These are phyloP conservation scores for Apolygus lucorum DNA, from an alignment of 1,140 invertebrate genomes.

Conservation along the genomic window DNA sequence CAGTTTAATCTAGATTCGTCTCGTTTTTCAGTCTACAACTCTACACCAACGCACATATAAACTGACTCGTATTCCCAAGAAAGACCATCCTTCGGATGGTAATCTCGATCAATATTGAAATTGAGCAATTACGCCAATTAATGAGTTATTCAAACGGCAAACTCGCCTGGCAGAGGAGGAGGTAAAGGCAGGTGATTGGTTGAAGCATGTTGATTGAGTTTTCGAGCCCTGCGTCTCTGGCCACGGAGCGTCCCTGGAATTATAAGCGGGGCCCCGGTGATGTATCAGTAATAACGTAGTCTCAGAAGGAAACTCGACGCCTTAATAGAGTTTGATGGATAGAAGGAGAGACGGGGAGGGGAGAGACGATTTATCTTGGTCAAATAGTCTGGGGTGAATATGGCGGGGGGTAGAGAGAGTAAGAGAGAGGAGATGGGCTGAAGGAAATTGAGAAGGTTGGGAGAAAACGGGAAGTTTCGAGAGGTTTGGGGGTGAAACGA, in stretches of 20 bases:
- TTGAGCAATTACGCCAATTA: neutral
- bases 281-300: neutral
- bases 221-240: neutral
- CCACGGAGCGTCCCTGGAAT: neutral
- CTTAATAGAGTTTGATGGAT: neutral
- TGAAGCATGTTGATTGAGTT: neutral
- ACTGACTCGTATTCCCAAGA: too few relatives aligned
- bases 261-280: neutral
- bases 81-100: too few relatives aligned
- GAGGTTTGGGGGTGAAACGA: neutral
- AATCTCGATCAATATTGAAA: too few relatives aligned
- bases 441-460: neutral
- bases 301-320: neutral
- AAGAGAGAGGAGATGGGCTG: neutral
- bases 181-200: neutral
- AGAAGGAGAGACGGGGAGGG: neutral
- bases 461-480: neutral
- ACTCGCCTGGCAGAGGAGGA: neutral
- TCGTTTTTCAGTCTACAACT: too few relatives aligned
- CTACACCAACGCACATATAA: too few relatives aligned
- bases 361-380: neutral
- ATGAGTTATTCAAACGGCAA: neutral
- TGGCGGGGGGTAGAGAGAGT: neutral
- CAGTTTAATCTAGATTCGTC: too few relatives aligned
- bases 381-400: neutral